Base-by-base conservation (phyloP, 2,797 vertebrate genomes). In the Neoniphon sammara region DNA sequence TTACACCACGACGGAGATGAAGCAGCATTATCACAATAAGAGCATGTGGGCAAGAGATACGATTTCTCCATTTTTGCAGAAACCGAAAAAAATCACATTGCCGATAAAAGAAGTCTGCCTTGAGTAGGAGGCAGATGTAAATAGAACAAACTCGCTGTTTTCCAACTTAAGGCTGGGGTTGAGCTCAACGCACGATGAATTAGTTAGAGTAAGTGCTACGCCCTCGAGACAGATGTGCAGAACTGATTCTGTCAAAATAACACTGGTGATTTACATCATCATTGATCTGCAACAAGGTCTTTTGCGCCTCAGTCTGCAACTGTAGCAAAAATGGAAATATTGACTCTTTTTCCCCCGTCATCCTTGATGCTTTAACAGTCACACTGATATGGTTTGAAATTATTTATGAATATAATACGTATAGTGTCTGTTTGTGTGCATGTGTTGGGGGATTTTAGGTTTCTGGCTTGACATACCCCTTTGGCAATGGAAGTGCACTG, bases 211-310 rank as follows among this genome's bases (percentile, higher is more conserved):
- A 57, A 30, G 62, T 70, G 73, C 57, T 66, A 60, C 59, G 50
- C 82, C 75, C 79, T 49, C 39, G 80, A 77, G 83, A 85, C 66
- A 36, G 3, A 2, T 23, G 20, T 17, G 59, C 34, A 63, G 75
- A 70, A 66, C 73, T 66, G 66, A 81, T 77, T 84, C 66, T 78
- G 80, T 88, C 79, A 83, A 85, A 73, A 30, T 17, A 79, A 81
- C 80, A 60, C 53, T 0, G n/a, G 60, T 76, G 49, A 90, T 90
- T 84, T 86, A 44, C 75, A 84, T 79, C 74, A 62, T 63, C 67
- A 84, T 75, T 72, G 80, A 86, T 90, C 73, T 87, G 66, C 62
- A 77, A 44, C 11, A 5, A 30, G 31, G 18, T 39, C 12, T 50
- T 75, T 54, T 42, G 11, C 23, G n/a, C 17, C n/a, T 27, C 39